These are phyloP conservation scores for Takifugu ocellatus DNA, from an alignment of 2,797 vertebrate species.

Conservation along the genomic window DNA sequence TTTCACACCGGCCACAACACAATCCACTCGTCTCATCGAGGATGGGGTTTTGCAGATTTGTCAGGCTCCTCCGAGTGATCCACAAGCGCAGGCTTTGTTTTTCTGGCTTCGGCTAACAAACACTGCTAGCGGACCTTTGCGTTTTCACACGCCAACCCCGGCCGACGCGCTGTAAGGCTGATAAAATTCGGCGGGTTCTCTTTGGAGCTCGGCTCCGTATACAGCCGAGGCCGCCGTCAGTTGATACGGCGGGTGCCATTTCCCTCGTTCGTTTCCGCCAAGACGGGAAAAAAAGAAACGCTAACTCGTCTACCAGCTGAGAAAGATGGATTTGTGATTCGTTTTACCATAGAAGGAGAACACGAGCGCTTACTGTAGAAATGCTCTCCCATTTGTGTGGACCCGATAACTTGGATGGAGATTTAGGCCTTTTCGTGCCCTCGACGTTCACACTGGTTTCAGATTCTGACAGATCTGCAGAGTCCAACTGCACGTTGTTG, in stretches of 20 bases:
- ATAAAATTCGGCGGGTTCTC: no score
- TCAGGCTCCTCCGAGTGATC: neutral
- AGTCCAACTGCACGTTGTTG: conserved; percentile 60
- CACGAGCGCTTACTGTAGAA: neutral
- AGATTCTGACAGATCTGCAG: conserved; percentile 45
- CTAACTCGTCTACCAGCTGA: neutral
- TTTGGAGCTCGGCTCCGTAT: neutral
- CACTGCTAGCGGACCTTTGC: neutral
- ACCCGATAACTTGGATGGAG: conserved; percentile 17
- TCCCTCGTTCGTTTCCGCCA: conserved; percentile 1
- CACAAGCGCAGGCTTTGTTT: conserved; percentile 5
- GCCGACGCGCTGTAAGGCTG: neutral
- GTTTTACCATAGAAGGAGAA: conserved; percentile 1
- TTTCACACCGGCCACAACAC: neutral
- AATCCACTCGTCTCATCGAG: neutral
- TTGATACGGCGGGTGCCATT: conserved; percentile 8
- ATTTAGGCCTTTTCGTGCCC: conserved; percentile 35
- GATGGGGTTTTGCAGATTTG: neutral
- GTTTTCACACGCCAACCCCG: conserved; percentile 9
- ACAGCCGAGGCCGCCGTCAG: neutral
- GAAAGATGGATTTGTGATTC: conserved; percentile 5
- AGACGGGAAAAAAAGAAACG: neutral
- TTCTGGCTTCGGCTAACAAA: conserved; percentile 5
- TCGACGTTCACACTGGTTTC: conserved; percentile 40
- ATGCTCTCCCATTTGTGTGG: conserved; percentile 3